A percentile compares a stretch with the other conserved stretches of the same genome.
Evolutionary conservation across 2,888 invertebrate genomes (phyloP).

Genomic region (Lasioglossum lativentre): DNA sequence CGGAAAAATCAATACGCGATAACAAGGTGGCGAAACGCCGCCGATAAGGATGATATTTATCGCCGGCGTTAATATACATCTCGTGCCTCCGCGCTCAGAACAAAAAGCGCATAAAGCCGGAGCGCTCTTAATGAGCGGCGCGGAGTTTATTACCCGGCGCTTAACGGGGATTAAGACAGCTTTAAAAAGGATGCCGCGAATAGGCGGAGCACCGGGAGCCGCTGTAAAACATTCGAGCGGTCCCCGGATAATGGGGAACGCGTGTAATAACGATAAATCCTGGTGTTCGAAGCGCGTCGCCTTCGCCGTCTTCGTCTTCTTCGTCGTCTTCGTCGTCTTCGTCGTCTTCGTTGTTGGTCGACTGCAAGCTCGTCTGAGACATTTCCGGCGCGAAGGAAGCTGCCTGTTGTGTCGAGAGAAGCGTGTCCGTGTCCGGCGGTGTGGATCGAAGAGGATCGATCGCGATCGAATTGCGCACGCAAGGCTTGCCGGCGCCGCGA

Average conservation of each 20-base stretch:
- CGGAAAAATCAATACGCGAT: slow-evolving; percentile 72
- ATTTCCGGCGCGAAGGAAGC: not conserved
- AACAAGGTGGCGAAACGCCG: slow-evolving; percentile 73
- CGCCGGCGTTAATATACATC: slow-evolving; percentile 65
- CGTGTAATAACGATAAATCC: slow-evolving; percentile 37
- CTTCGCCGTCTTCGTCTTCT: no score
- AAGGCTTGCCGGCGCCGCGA: slow-evolving; percentile 5
- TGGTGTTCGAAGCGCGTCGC: slow-evolving; percentile 8
- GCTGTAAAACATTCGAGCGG: slow-evolving; percentile 26
- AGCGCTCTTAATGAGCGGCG: slow-evolving; percentile 61
- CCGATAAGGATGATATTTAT: slow-evolving; percentile 74
- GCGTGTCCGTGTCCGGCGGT: not conserved
- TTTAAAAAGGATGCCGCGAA: slow-evolving; percentile 50
- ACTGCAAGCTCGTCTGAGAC: not conserved
- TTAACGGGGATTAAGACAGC: slow-evolving; percentile 69
- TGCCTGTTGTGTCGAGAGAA: not conserved
- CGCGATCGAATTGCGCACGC: slow-evolving; percentile 40
- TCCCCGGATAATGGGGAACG: slow-evolving; percentile 18
- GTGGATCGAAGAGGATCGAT: slow-evolving; percentile 1
- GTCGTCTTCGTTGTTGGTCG: not conserved
- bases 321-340: not conserved
- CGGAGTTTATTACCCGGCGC: slow-evolving; percentile 66
- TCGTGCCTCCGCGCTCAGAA: slow-evolving; percentile 15
- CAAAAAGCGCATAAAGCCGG: slow-evolving; percentile 58
- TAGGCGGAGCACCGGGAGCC: slow-evolving; percentile 7